phyloP scores from a whole-genome alignment of 2,113 vertebrate species.

The Lontra canadensis region DNA sequence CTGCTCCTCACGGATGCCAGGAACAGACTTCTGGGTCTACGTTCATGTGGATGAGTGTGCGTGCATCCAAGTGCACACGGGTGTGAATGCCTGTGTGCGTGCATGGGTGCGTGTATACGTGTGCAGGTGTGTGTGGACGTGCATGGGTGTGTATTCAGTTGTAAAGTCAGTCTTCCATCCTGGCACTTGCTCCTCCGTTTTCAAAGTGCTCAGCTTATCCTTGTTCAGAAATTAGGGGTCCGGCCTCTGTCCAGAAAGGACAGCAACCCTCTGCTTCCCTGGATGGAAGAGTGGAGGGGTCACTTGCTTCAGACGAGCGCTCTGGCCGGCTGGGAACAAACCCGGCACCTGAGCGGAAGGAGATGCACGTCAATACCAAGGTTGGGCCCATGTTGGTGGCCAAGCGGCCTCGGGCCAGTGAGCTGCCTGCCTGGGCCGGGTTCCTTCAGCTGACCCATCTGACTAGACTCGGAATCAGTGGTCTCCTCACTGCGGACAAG shows the following conservation, averaged over 20 bases:
- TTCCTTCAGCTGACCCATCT: background rate
- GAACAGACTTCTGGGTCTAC: background rate
- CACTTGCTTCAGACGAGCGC: background rate
- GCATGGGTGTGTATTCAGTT: background rate
- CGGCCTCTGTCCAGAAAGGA: background rate
- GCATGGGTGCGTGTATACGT: too few relatives aligned
- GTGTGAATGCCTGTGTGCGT: accelerated
- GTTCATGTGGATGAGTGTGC: accelerated
- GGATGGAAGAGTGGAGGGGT: background rate
- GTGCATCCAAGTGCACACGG: background rate
- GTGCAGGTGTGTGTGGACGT: too few relatives aligned
- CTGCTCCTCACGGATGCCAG: background rate
- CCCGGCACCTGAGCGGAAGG: background rate
- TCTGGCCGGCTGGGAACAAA: background rate
- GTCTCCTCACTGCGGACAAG: background rate
- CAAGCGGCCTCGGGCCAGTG: background rate
- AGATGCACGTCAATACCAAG: accelerated
- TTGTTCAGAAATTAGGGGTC: background rate
- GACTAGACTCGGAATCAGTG: background rate
- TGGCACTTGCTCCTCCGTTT: background rate
- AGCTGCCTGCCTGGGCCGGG: background rate
- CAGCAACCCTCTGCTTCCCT: background rate
- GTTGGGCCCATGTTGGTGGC: background rate
- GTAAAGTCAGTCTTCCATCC: background rate
- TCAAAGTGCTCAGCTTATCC: too few relatives aligned